Percentiles rank a stretch among this genome's conserved stretches.
phyloP scores from a whole-genome alignment of 2,888 invertebrate species.

The Dryococelus australis region DNA sequence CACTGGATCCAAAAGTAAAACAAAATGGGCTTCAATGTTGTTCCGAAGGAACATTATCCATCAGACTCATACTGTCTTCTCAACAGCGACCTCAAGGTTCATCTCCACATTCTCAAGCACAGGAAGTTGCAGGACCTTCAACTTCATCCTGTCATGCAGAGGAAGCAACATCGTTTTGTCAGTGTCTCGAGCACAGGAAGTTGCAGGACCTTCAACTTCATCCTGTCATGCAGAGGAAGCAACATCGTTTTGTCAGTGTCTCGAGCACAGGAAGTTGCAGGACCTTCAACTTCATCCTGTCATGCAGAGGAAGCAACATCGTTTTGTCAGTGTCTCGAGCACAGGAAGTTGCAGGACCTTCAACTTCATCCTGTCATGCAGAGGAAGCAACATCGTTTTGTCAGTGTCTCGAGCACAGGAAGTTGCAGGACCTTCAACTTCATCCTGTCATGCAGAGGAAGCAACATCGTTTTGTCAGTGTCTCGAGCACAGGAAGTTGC shows the following conservation, averaged over 20 bases:
- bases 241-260: background rate
- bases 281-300: background rate
- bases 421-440: no score
- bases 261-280: background rate
- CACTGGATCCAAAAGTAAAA: background rate
- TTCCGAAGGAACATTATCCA: background rate
- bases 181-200: background rate
- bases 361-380: no score
- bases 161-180: background rate
- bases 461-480: no score
- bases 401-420: no score
- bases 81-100: background rate
- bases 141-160: background rate
- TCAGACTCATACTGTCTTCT: background rate
- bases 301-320: background rate
- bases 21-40: background rate
- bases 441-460: no score
- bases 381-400: no score
- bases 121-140: background rate
- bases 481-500: no score
- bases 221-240: background rate
- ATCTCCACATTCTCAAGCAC: background rate
- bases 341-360: no score
- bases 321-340: background rate
- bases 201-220: background rate